Evolutionary conservation across 2,888 invertebrate species (phyloP).

Genomic region (Calliopum simillimum): DNA sequence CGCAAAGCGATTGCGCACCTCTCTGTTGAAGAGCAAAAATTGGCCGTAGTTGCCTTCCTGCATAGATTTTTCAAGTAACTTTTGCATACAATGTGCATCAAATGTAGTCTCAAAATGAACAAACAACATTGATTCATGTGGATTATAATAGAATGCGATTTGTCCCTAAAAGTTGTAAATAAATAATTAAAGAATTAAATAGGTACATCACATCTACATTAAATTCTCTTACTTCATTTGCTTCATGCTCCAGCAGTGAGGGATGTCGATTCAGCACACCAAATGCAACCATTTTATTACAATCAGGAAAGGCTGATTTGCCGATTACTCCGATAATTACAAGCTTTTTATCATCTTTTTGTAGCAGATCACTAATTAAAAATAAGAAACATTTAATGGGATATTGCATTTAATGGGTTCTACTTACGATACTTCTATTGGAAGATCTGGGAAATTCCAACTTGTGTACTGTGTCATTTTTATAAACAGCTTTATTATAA

Average conservation of each 20-base stretch:
- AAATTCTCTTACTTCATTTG: conserved; percentile 49
- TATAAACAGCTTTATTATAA: neutral
- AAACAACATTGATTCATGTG: conserved; percentile 69
- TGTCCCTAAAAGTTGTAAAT: conserved; percentile 65
- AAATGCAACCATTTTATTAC: conserved; percentile 65
- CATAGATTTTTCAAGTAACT: conserved; percentile 51
- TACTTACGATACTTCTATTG: conserved; percentile 54
- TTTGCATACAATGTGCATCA: conserved; percentile 59
- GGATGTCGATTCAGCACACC: conserved; percentile 56
- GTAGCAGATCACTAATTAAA: conserved; percentile 51
- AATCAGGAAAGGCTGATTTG: conserved; percentile 59
- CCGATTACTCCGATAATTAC: conserved; percentile 66
- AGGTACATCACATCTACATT: neutral
- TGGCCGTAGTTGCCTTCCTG: conserved; percentile 63
- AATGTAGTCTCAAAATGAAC: conserved; percentile 69
- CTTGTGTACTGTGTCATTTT: conserved; percentile 52
- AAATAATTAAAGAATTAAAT: conserved; percentile 9
- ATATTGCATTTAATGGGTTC: neutral
- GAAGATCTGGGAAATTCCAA: conserved; percentile 58
- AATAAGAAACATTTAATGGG: neutral
- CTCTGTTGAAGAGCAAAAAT: conserved; percentile 60
- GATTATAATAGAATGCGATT: conserved; percentile 73
- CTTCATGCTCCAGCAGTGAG: conserved; percentile 50
- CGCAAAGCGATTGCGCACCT: conserved; percentile 68
- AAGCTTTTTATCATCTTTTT: conserved; percentile 54